phyloP scores from a whole-genome alignment of 2,113 vertebrate species.

The Theropithecus gelada region DNA sequence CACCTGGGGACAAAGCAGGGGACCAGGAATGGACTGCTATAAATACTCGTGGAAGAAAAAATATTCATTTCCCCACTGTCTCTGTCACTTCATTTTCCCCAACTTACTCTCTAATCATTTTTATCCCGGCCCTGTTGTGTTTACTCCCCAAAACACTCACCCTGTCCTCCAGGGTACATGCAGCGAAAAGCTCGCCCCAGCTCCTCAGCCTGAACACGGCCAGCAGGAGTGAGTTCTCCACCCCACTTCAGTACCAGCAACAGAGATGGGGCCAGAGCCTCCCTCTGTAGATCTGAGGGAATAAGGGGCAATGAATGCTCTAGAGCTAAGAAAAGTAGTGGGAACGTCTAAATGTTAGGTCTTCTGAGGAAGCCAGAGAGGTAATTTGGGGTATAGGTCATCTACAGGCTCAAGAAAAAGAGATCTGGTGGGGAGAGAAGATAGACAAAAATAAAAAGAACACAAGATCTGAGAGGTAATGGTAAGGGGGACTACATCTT shows the following conservation, averaged over 20 bases:
- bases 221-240: constrained; percentile 96
- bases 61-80: background rate
- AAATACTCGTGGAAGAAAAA: background rate
- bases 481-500: constrained; percentile 17
- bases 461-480: background rate
- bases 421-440: background rate
- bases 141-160: constrained; percentile 79
- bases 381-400: background rate
- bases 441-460: background rate
- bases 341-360: background rate
- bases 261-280: constrained; percentile 87
- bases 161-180: constrained; percentile 99
- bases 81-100: background rate
- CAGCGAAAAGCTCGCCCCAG: constrained; percentile 97
- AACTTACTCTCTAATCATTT: background rate
- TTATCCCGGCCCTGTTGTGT: background rate
- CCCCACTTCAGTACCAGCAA: constrained; percentile 98
- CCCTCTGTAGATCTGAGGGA: constrained; percentile 87
- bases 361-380: background rate
- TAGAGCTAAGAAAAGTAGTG: background rate
- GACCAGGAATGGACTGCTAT: background rate
- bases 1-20: constrained; percentile 84
- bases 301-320: background rate
- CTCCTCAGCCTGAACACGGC: constrained; percentile 96
- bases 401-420: background rate